Percentiles rank a stretch among this genome's conserved stretches.
Conservation (phyloP, 2,888 invertebrate species). For the Drosophila greeni region DNA sequence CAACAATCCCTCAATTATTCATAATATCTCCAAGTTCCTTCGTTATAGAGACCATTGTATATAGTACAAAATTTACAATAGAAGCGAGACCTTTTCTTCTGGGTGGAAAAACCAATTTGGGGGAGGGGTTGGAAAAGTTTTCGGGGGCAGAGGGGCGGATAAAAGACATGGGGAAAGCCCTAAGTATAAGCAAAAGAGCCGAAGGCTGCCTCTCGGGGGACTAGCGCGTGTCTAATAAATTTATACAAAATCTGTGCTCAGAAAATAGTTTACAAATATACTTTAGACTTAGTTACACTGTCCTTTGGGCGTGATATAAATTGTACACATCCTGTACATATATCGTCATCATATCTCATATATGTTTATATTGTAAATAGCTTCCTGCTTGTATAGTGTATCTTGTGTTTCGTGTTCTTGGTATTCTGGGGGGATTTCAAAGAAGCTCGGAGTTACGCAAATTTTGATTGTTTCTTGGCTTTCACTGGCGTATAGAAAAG, state of each 20-base stretch:
- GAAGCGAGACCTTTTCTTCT: constrained; percentile 59
- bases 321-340: constrained; percentile 33
- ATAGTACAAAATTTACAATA: constrained; percentile 73
- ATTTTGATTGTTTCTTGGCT: constrained; percentile 66
- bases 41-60: constrained; percentile 59
- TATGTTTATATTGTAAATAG: constrained; percentile 47
- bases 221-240: constrained; percentile 56
- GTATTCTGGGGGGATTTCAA: constrained; percentile 29
- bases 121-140: constrained; percentile 7
- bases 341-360: constrained; percentile 8
- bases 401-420: constrained; percentile 23
- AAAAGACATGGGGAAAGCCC: constrained; percentile 21
- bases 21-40: constrained; percentile 25
- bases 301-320: constrained; percentile 67
- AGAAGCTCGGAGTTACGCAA: constrained; percentile 69
- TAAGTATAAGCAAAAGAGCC: constrained; percentile 65
- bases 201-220: constrained; percentile 59
- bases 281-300: constrained; percentile 70
- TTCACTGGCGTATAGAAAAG: constrained; percentile 46
- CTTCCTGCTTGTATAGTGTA: constrained; percentile 29
- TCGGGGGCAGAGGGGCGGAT: background rate
- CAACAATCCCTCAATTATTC: constrained; percentile 37
- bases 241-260: constrained; percentile 72
- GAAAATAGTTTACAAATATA: constrained; percentile 72
- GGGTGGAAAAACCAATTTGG: constrained; percentile 9